Percentiles rank a stretch among this genome's conserved stretches.
These are phyloP conservation scores for Pinna nobilis DNA, from an alignment of 1,140 invertebrate genomes.

Conservation along the genomic window DNA sequence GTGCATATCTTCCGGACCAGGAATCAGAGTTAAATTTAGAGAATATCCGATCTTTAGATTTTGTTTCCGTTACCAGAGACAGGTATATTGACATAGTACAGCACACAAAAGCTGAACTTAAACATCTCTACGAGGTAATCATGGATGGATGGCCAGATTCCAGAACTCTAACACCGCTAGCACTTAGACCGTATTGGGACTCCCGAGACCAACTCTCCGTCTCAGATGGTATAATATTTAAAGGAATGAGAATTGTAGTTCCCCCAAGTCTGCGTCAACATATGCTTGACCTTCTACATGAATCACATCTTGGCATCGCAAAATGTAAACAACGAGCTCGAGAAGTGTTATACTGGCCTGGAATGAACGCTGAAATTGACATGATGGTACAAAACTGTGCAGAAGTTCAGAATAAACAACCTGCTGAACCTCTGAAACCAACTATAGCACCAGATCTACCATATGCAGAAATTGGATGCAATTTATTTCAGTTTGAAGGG, in stretches of 20 bases:
- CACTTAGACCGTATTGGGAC: slow-evolving; percentile 4
- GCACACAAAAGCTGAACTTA: slow-evolving; percentile 74
- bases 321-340: slow-evolving; percentile 71
- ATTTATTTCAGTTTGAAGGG: slow-evolving; percentile 42
- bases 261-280: slow-evolving; percentile 63
- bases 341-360: slow-evolving; percentile 74
- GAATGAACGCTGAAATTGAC: slow-evolving; percentile 74
- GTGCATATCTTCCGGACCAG: slow-evolving; percentile 29
- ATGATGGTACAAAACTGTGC: slow-evolving; percentile 70
- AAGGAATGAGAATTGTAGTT: slow-evolving; percentile 60
- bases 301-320: slow-evolving; percentile 74
- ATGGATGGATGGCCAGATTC: slow-evolving; percentile 15
- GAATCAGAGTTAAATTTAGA: neutral
- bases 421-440: slow-evolving; percentile 18
- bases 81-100: slow-evolving; percentile 26
- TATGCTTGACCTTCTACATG: slow-evolving; percentile 72
- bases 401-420: slow-evolving; percentile 28
- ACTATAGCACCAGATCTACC: slow-evolving; percentile 20
- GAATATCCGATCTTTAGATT: neutral
- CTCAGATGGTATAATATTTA: slow-evolving; percentile 10
- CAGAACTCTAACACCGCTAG: neutral
- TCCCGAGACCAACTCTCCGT: slow-evolving; percentile 6
- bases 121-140: neutral
- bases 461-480: slow-evolving; percentile 25
- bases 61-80: slow-evolving; percentile 4